These are phyloP conservation scores for Amaurobius ferox DNA, from an alignment of 2,888 invertebrate species.

Conservation along the genomic window DNA sequence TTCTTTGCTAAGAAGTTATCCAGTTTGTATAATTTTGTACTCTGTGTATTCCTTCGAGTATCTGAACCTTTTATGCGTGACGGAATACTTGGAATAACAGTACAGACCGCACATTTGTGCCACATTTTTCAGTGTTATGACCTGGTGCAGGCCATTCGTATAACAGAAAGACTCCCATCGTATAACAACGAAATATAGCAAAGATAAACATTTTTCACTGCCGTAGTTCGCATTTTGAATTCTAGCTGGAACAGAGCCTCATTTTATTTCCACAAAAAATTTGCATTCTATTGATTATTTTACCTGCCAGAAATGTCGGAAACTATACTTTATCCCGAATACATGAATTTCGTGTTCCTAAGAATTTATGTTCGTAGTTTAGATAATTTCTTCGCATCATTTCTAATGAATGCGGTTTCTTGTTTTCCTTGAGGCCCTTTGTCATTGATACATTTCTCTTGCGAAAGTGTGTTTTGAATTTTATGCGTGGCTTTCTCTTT, in stretches of 20 bases:
- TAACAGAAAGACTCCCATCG: conserved; percentile 32
- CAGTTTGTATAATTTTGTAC: too few relatives aligned
- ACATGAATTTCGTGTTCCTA: not conserved
- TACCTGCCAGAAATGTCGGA: conserved; percentile 36
- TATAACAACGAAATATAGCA: conserved; percentile 31
- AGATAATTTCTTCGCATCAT: too few relatives aligned
- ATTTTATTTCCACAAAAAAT: conserved; percentile 37
- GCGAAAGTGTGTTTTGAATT: too few relatives aligned
- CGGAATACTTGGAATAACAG: too few relatives aligned
- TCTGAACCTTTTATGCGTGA: too few relatives aligned
- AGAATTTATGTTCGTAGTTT: too few relatives aligned
- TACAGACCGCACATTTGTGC: not conserved
- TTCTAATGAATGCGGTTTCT: too few relatives aligned
- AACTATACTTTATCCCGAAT: not conserved
- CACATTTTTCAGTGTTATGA: not conserved
- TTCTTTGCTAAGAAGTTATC: too few relatives aligned
- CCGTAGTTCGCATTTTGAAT: conserved; percentile 37
- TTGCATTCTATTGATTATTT: conserved; percentile 58
- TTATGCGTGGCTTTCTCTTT: too few relatives aligned
- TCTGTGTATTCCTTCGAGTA: too few relatives aligned
- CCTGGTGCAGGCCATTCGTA: conserved; percentile 31
- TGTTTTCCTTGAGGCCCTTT: too few relatives aligned
- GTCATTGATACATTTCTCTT: too few relatives aligned
- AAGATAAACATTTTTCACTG: conserved; percentile 50
- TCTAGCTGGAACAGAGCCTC: conserved; percentile 21